A percentile compares a stretch with the other conserved stretches of the same genome.
Evolutionary conservation across 1,140 invertebrate genomes (phyloP).

Genomic region (Magallana angulata): DNA sequence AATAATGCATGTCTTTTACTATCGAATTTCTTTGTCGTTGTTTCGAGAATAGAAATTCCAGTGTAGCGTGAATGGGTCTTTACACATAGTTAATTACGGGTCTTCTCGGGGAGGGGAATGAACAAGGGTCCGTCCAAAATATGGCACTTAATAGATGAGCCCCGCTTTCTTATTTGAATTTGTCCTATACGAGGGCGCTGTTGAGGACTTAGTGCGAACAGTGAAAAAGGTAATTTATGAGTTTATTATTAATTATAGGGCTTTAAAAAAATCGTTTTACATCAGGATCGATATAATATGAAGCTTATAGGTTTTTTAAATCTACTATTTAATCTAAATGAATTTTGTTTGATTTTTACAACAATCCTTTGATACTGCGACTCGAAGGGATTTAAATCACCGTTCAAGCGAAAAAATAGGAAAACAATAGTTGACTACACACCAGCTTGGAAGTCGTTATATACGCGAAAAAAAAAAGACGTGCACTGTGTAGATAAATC

Average conservation of each 20-base stretch:
- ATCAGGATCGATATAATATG: too few species aligned
- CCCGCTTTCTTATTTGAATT: neutral
- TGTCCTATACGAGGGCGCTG: neutral
- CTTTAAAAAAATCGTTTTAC: too few species aligned
- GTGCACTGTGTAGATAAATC: neutral
- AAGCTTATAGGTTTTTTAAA: too few species aligned
- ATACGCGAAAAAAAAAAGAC: neutral
- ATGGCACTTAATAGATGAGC: neutral
- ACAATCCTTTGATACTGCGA: too few species aligned
- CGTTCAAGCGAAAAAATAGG: too few species aligned
- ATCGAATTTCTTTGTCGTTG: neutral
- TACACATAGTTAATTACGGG: too few species aligned
- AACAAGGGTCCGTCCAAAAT: neutral
- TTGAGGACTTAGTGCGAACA: neutral
- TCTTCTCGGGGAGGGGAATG: neutral
- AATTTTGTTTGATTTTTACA: too few species aligned
- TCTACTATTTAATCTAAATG: too few species aligned
- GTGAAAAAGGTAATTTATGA: neutral
- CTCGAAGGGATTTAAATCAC: too few species aligned
- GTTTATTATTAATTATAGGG: too few species aligned
- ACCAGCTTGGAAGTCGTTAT: neutral
- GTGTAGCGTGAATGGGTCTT: slow-evolving; percentile 17
- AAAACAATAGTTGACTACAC: neutral
- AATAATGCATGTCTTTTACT: neutral
- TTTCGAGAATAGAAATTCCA: neutral